Conservation (phyloP, 2,113 vertebrate species). For the Odontophorus gujanensis region DNA sequence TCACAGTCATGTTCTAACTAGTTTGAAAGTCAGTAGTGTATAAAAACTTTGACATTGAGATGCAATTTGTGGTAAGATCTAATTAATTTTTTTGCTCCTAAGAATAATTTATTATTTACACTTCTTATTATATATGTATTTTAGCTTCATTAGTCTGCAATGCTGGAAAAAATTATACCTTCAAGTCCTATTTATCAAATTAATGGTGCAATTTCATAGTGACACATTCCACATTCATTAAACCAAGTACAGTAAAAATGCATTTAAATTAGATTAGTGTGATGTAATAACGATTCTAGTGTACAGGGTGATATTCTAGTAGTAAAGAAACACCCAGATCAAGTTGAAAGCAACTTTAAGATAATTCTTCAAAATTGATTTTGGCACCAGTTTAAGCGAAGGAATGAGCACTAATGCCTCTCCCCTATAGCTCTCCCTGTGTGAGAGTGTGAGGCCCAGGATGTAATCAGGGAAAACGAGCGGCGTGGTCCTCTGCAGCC, state of each 20-base stretch:
- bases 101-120: constrained; percentile 92
- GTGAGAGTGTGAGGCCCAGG: background rate
- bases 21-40: constrained; percentile 83
- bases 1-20: constrained; percentile 73
- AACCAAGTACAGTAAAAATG: constrained; percentile 87
- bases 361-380: constrained; percentile 76
- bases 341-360: constrained; percentile 77
- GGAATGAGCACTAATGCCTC: constrained; percentile 12
- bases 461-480: background rate
- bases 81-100: constrained; percentile 89
- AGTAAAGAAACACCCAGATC: constrained; percentile 74
- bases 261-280: constrained; percentile 90
- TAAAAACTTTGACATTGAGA: constrained; percentile 80
- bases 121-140: constrained; percentile 91
- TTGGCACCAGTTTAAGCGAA: constrained; percentile 67
- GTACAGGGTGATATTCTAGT: constrained; percentile 75
- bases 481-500: background rate
- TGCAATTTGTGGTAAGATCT: constrained; percentile 85
- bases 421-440: background rate
- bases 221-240: constrained; percentile 90
- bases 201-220: constrained; percentile 90
- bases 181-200: constrained; percentile 91
- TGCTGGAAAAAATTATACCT: constrained; percentile 90
- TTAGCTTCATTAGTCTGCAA: constrained; percentile 90
- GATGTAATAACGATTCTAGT: constrained; percentile 84